These are phyloP conservation scores for Pitangus sulphuratus DNA, from an alignment of 2,797 vertebrate genomes.

Conservation along the genomic window DNA sequence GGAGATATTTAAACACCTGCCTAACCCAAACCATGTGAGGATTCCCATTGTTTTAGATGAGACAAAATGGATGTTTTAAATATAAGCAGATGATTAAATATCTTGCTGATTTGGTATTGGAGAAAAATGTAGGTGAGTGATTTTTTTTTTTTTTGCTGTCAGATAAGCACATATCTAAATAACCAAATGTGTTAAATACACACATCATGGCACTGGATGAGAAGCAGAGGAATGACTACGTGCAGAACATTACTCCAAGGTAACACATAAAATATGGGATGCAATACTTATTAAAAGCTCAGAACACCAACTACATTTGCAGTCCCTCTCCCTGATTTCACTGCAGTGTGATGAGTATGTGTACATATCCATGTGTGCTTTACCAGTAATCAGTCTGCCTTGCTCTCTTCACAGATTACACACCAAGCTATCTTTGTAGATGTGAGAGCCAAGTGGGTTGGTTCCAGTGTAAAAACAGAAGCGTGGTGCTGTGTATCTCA, in stretches of 20 bases:
- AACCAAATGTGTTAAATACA: background rate
- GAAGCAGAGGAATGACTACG: background rate
- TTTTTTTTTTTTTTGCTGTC: background rate
- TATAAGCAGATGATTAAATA: background rate
- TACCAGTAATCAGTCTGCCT: background rate
- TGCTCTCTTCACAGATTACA: background rate
- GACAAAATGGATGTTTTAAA: background rate
- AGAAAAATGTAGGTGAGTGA: background rate
- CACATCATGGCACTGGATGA: background rate
- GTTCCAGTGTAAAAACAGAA: background rate
- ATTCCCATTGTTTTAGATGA: background rate
- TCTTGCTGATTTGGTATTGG: background rate
- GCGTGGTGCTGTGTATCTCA: background rate
- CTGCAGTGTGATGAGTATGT: background rate
- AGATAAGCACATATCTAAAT: background rate
- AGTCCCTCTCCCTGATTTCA: background rate
- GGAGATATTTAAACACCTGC: slow-evolving; percentile 34
- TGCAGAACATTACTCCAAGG: background rate
- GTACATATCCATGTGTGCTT: background rate
- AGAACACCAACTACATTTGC: background rate
- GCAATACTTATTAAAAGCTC: background rate
- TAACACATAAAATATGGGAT: background rate
- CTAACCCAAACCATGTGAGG: slow-evolving; percentile 29
- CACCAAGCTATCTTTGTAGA: background rate
- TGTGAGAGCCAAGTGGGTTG: background rate